These are phyloP conservation scores for Ichneumoninae sp. DNA, from an alignment of 2,888 invertebrate species.

Conservation along the genomic window DNA sequence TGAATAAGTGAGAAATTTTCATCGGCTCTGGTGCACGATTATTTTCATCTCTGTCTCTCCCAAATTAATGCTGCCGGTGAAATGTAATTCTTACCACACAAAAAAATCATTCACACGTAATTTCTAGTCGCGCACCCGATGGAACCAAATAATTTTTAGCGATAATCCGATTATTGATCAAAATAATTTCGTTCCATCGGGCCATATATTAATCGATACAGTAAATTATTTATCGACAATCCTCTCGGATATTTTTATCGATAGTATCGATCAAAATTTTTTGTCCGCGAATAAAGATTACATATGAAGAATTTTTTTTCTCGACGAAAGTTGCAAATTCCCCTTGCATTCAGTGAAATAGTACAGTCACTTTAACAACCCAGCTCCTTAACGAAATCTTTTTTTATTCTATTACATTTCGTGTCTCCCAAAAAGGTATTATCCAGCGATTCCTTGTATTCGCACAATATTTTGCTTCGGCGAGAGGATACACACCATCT, in stretches of 20 bases:
- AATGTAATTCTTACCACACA: background rate
- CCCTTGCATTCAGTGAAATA: background rate
- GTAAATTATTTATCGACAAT: too few species aligned
- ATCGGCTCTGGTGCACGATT: background rate
- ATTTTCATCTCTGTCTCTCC: background rate
- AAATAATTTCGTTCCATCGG: too few species aligned
- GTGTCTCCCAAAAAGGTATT: background rate
- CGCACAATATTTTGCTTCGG: slow-evolving; percentile 8
- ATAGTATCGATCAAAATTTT: too few species aligned
- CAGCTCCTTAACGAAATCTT: background rate
- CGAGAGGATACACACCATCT: background rate
- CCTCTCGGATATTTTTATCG: too few species aligned
- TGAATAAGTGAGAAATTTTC: background rate
- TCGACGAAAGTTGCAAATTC: background rate
- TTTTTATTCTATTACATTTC: background rate
- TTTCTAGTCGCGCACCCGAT: background rate
- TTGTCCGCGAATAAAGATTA: too few species aligned
- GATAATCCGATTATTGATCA: background rate
- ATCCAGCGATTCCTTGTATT: background rate
- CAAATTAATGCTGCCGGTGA: background rate
- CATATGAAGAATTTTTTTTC: too few species aligned
- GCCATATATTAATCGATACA: too few species aligned
- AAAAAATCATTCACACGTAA: background rate
- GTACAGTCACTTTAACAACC: background rate
- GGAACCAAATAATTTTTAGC: background rate